These are phyloP conservation scores for Ceratina japonica DNA, from an alignment of 1,140 invertebrate species.

Conservation along the genomic window DNA sequence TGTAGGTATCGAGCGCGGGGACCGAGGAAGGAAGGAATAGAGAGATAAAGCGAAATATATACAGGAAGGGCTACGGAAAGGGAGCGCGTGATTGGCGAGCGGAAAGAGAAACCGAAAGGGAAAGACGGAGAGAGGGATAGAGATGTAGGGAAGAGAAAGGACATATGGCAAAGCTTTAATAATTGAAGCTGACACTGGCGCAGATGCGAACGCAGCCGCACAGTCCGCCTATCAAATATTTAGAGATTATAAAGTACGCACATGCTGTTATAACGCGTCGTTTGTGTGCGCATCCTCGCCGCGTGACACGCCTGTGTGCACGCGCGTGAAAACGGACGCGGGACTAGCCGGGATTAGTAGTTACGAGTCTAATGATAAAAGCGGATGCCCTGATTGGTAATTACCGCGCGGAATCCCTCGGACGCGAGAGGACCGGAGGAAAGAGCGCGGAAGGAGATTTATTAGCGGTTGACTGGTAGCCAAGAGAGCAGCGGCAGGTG, in stretches of 20 bases:
- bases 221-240: slow-evolving; percentile 68
- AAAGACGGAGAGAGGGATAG: background rate
- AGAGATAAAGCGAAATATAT: slow-evolving; percentile 1
- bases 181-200: slow-evolving; percentile 68
- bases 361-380: too few relatives aligned
- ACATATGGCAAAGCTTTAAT: slow-evolving; percentile 71
- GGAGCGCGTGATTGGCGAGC: background rate
- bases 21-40: slow-evolving; percentile 1
- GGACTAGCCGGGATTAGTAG: too few relatives aligned
- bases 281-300: slow-evolving; percentile 16
- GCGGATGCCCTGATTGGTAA: too few relatives aligned
- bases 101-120: background rate
- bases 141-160: slow-evolving; percentile 47
- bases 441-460: slow-evolving; percentile 63
- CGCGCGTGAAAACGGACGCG: too few relatives aligned
- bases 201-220: slow-evolving; percentile 65
- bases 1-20: background rate
- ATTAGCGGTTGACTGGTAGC: slow-evolving; percentile 48
- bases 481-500: slow-evolving; percentile 52
- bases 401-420: too few relatives aligned
- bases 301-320: too few relatives aligned
- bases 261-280: slow-evolving; percentile 27
- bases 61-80: background rate
- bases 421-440: slow-evolving; percentile 38
- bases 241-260: slow-evolving; percentile 68